These are phyloP conservation scores for Palythoa grandiflora DNA, from an alignment of 92 coral and sea anemone species.

Conservation along the genomic window DNA sequence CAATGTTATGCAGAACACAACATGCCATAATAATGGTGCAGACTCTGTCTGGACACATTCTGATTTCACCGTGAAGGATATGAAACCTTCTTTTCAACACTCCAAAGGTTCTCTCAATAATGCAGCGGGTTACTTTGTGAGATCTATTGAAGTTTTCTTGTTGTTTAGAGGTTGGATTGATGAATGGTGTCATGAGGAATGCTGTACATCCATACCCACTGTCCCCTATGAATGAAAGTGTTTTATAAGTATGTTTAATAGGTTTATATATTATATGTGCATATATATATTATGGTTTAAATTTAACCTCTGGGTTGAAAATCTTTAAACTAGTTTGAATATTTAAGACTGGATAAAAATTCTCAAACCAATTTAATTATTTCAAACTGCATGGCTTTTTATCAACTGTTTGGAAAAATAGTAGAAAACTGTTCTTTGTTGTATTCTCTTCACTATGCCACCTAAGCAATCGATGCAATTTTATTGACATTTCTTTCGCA, in stretches of 20 bases:
- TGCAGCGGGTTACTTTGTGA: conserved; percentile 13
- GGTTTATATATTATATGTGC: too few relatives aligned
- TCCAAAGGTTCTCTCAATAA: conserved; percentile 18
- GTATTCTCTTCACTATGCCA: too few relatives aligned
- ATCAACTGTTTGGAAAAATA: too few relatives aligned
- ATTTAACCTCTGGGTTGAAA: too few relatives aligned
- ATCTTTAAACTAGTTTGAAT: too few relatives aligned
- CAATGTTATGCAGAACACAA: conserved; percentile 73
- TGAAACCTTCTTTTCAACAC: conserved; percentile 68
- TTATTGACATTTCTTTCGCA: too few relatives aligned
- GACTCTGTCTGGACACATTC: conserved; percentile 75
- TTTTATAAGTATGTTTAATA: neutral
- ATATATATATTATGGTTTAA: too few relatives aligned
- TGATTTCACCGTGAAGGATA: conserved; percentile 62
- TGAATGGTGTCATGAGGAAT: conserved; percentile 38
- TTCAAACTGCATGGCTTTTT: too few relatives aligned
- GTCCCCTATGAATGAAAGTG: neutral
- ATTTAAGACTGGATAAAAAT: too few relatives aligned
- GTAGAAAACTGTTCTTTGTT: too few relatives aligned
- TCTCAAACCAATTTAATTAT: too few relatives aligned
- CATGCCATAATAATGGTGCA: conserved; percentile 76
- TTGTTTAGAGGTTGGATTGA: conserved; percentile 21
- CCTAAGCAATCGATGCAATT: too few relatives aligned
- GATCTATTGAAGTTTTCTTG: conserved; percentile 35
- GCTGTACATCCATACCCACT: conserved; percentile 40